Evolutionary conservation across 2,113 vertebrate genomes (phyloP).

Genomic region (Talpa occidentalis): DNA sequence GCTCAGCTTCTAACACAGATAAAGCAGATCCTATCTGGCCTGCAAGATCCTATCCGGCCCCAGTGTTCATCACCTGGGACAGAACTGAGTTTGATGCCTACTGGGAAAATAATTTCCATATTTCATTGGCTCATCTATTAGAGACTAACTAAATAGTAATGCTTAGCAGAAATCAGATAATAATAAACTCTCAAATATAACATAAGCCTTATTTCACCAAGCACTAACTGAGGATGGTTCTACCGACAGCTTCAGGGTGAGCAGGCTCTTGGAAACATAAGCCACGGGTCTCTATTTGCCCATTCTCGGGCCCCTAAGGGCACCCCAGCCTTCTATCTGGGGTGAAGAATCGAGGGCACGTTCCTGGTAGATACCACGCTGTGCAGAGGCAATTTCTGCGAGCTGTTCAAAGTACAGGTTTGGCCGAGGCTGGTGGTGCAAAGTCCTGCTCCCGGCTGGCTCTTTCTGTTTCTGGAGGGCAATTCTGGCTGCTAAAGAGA

Average conservation of each 20-base stretch:
- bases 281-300: not conserved
- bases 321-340: not conserved
- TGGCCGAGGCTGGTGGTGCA: not conserved
- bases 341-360: not conserved
- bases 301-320: fast-evolving
- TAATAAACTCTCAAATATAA: not conserved
- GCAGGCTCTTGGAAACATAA: not conserved
- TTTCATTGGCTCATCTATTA: not conserved
- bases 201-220: not conserved
- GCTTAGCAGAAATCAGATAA: not conserved
- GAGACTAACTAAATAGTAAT: not conserved
- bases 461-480: slow-evolving; percentile 59
- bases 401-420: not conserved
- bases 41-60: not conserved
- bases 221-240: not conserved
- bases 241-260: fast-evolving
- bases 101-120: not conserved
- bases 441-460: not conserved
- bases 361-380: not conserved
- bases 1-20: not conserved
- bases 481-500: slow-evolving; percentile 10
- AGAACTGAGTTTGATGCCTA: not conserved
- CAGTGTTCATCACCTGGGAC: not conserved
- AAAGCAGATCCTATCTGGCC: not conserved
- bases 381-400: not conserved